Conservation (phyloP, 2,113 vertebrate species). For the Lepidothrix coronata region DNA sequence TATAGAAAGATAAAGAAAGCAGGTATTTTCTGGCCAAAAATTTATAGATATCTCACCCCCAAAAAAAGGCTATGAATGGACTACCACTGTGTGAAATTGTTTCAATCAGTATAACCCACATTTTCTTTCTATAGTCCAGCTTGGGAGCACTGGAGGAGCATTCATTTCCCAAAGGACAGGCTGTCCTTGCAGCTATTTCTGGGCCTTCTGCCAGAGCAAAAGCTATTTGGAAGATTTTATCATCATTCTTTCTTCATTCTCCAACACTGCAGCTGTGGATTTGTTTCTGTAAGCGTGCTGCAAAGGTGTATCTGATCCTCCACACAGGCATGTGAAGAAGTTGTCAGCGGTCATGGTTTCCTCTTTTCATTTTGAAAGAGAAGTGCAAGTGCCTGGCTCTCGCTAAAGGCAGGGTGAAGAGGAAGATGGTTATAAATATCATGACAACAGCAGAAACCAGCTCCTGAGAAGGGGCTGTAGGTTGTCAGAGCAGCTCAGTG, state of each 20-base stretch:
- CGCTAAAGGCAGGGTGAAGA: background rate
- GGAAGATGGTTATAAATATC: background rate
- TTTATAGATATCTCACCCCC: background rate
- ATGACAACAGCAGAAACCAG: background rate
- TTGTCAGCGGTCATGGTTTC: background rate
- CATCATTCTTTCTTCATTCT: background rate
- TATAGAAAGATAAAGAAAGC: background rate
- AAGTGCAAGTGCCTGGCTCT: background rate
- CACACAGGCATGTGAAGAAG: background rate
- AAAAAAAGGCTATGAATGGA: background rate
- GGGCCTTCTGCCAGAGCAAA: slow-evolving; percentile 45
- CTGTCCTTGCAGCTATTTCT: slow-evolving; percentile 42
- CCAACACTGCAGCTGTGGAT: background rate
- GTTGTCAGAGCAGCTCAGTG: background rate
- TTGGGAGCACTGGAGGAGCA: background rate
- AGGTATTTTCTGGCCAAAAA: background rate
- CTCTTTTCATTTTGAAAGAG: background rate
- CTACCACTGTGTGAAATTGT: background rate
- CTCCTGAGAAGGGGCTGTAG: accelerated
- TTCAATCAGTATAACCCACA: background rate
- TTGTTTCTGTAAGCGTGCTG: background rate
- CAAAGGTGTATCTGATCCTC: background rate
- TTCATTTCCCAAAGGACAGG: slow-evolving; percentile 14
- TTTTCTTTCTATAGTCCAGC: background rate
- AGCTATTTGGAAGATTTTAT: slow-evolving; percentile 16